Evolutionary conservation across 2,797 vertebrate species (phyloP), one percentile per base, ranked within the genome.

Genomic region (Liparis tanakae): DNA sequence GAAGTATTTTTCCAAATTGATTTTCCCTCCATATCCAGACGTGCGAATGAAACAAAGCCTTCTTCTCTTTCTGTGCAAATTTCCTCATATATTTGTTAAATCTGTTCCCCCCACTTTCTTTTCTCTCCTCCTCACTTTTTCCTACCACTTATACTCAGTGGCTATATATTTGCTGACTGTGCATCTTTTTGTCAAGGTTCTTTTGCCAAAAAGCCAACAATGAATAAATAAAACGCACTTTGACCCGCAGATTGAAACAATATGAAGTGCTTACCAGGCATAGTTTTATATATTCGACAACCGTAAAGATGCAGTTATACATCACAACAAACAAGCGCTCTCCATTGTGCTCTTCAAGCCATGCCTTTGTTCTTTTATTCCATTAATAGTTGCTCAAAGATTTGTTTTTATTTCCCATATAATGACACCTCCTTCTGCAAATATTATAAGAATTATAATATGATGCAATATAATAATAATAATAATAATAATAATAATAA

Each of bases 291-390:
- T 20, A 81, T 69, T 74, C 6, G 0, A 50, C 44, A 37, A 12
- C 60, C 63, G 14, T 43, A 70, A 71, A 9, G 54, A 62, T 59
- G 20, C 67, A 80, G 88, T 81, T 77, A 76, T 55, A 80, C 6
- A 61, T 43, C 46, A 53, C 34, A 41, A 78, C 76, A 65, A 58
- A 79, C 79, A 77, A 57, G 57, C 13, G 10, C 13, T 34, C 30
- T 22, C 15, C 30, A 12, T 58, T 25, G 33, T 67, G 51, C 44
- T 70, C 51, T 60, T 72, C 33, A 77, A 80, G 22, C 51, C 41
- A 12, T 25, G 53, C 18, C 67, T 80, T 85, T 82, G 46, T 83
- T 84, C 57, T 69, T 74, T 84, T 66, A 58, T 66, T 74, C 53
- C 39, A 62, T 6, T 74, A 34, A 70, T 69, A 78, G 67, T 80